Evolutionary conservation across 1,140 invertebrate species (phyloP).

Genomic region (Bicyclus anynana): DNA sequence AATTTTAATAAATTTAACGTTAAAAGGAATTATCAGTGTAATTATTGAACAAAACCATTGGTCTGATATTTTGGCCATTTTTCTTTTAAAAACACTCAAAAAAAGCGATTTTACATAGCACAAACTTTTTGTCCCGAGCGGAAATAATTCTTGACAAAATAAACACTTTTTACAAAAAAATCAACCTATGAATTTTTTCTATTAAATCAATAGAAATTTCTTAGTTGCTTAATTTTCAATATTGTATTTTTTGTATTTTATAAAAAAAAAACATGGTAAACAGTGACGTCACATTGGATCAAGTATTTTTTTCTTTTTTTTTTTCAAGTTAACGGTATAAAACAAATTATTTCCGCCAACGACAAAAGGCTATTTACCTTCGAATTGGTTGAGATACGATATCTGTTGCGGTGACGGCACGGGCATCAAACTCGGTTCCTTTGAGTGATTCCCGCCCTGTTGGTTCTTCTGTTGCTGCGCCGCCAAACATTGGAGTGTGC

Average conservation of each 20-base stretch:
- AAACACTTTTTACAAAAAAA: not conserved
- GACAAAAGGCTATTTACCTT: conserved; percentile 78
- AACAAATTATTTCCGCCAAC: conserved; percentile 15
- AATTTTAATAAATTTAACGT: too few species aligned
- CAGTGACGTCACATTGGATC: too few species aligned
- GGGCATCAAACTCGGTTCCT: conserved; percentile 95
- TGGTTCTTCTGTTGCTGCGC: conserved; percentile 84
- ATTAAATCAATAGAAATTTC: too few species aligned
- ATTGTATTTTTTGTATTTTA: too few species aligned
- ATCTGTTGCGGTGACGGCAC: conserved; percentile 97
- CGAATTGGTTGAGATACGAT: conserved; percentile 96
- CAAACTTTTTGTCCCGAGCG: conserved; percentile 8
- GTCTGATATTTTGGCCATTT: not conserved
- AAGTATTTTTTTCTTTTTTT: too few species aligned
- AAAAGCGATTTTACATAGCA: conserved; percentile 25
- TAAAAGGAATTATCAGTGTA: too few species aligned
- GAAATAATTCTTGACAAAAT: conserved; percentile 6
- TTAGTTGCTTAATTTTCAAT: too few species aligned
- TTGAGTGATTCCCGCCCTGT: conserved; percentile 65
- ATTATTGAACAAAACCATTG: not conserved
- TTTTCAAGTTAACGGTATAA: too few species aligned
- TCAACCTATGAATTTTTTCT: not conserved
- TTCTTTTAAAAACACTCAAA: conserved; percentile 4
- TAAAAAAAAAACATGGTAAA: too few species aligned
- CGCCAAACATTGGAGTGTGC: conserved; percentile 87